Evolutionary conservation across 1,140 invertebrate species (phyloP), one percentile per base, ranked within the genome.

Genomic region (Scaptomyza pallida): DNA sequence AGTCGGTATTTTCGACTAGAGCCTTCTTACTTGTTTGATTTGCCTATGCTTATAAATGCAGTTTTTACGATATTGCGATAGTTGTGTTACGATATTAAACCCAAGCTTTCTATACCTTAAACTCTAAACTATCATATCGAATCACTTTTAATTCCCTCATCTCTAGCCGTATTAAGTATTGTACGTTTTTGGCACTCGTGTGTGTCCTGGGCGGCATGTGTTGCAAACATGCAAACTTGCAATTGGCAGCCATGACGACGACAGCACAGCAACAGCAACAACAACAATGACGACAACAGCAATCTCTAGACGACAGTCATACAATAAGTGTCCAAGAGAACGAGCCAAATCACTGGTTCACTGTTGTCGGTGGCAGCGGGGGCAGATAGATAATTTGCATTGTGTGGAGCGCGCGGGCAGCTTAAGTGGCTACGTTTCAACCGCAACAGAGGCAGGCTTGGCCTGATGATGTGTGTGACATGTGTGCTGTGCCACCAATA

Each of bases 381-480:
- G 69, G n/a, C n/a, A n/a, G n/a, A n/a, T 71, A 81, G 73, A 81
- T 86, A 81, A 88, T 85, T 85, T 85, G 81, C 81, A 88, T 82
- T 71, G 74, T n/a, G n/a, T n/a, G n/a, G n/a, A n/a, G 56, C 65
- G 78, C 67, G 55, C 50, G 68, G 69, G 73, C 80, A 52, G 77
- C 81, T 88, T 85, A 88, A 81, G 82, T 86, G 81, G 65, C 82
- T 54, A 62, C 74, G 26, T 41, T n/a, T 33, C 26, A 35, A 16
- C 23, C 41, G 19, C 37, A 71, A 40, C 56, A 48, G 51, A n/a
- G 10, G 10, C 33, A 37, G 33, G 54, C 13, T 9, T 30, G 26
- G 26, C 26, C 26, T 2, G 26, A 30, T 9, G 6, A 9, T 30
- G 26, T 30, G 40, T 75, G 61, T 67, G 67, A 72, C 60, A 70